Evolutionary conservation across 2,888 invertebrate genomes (phyloP).

Genomic region (Dicycla oo): DNA sequence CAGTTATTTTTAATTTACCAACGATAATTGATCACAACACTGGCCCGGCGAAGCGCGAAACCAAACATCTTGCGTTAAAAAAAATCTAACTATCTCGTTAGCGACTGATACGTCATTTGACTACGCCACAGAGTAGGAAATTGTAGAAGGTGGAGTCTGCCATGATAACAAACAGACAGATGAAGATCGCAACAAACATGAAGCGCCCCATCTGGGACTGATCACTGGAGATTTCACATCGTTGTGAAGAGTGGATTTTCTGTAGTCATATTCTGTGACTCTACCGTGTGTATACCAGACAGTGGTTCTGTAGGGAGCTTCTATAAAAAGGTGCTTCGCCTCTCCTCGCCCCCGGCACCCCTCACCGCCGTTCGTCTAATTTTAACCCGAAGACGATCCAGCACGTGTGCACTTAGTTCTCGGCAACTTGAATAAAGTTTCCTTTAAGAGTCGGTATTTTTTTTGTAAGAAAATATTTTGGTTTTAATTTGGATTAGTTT

Average conservation of each 20-base stretch:
- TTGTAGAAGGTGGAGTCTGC: slow-evolving; percentile 51
- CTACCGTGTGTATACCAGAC: slow-evolving; percentile 77
- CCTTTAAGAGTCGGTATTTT: slow-evolving; percentile 66
- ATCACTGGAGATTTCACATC: slow-evolving; percentile 8
- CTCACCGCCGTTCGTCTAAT: slow-evolving; percentile 80
- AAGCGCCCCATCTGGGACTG: not conserved
- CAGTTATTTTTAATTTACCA: slow-evolving; percentile 59
- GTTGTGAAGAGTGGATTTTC: slow-evolving; percentile 37
- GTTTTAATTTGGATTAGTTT: slow-evolving; percentile 56
- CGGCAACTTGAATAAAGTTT: slow-evolving; percentile 83
- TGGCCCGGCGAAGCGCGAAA: slow-evolving; percentile 64
- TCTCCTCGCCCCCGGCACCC: slow-evolving; percentile 64
- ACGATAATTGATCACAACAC: slow-evolving; percentile 65
- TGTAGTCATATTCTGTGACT: slow-evolving; percentile 50
- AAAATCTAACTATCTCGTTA: slow-evolving; percentile 74
- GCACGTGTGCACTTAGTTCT: slow-evolving; percentile 88
- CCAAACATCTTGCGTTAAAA: slow-evolving; percentile 64
- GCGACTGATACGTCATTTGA: slow-evolving; percentile 78
- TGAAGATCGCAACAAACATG: slow-evolving; percentile 4
- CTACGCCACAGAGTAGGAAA: slow-evolving; percentile 42
- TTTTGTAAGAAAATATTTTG: slow-evolving; percentile 50
- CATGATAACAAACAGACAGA: slow-evolving; percentile 14
- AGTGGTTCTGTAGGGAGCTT: slow-evolving; percentile 81
- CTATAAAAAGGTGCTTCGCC: slow-evolving; percentile 89
- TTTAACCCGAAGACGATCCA: slow-evolving; percentile 87